phyloP scores from a whole-genome alignment of 2,888 invertebrate species.

The Phengaris arion region DNA sequence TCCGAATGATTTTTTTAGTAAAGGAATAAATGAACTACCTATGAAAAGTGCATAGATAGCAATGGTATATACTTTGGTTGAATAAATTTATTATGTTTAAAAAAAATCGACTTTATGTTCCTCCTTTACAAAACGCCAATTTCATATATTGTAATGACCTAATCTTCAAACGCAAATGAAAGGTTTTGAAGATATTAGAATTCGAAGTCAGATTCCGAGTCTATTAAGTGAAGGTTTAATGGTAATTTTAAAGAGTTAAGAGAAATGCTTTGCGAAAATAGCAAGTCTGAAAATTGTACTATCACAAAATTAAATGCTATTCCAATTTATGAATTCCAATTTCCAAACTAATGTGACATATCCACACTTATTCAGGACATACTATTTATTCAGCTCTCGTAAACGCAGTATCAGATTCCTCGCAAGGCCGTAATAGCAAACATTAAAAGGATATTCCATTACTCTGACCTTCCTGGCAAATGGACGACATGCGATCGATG shows the following conservation, averaged over 20 bases:
- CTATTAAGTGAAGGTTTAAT: constrained; percentile 6
- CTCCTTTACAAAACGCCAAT: no score
- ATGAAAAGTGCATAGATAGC: no score
- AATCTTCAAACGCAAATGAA: neutral
- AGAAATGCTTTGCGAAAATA: neutral
- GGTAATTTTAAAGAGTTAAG: neutral
- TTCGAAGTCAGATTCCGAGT: neutral
- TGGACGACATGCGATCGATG: constrained; percentile 67
- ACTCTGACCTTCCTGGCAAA: constrained; percentile 56
- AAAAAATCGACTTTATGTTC: no score
- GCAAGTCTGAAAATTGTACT: neutral
- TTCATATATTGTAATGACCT: no score
- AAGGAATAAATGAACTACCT: no score
- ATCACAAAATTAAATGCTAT: neutral
- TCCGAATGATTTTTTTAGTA: no score
- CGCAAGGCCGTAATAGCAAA: constrained; percentile 43
- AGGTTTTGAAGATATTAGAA: neutral
- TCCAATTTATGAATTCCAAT: neutral
- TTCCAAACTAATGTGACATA: neutral
- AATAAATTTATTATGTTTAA: no score
- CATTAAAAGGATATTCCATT: constrained; percentile 54
- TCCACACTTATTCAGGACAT: neutral
- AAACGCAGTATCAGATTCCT: constrained; percentile 34
- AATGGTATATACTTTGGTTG: no score
- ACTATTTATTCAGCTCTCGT: neutral